Evolutionary conservation across 2,888 invertebrate genomes (phyloP).

Genomic region (Stenoptilia bipunctidactyla): DNA sequence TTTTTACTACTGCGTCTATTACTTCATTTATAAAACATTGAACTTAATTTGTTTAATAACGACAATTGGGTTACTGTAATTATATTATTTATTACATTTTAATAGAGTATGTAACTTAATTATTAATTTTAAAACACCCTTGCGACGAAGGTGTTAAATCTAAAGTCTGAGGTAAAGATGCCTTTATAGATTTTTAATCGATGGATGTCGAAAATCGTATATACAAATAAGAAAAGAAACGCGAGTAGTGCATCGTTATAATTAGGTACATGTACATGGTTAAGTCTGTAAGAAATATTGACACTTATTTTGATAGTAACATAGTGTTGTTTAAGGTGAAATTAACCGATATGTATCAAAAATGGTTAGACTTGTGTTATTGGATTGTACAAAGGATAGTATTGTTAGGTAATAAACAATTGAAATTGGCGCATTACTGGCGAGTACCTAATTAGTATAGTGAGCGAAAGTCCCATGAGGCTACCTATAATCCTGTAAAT

Average conservation of each 20-base stretch:
- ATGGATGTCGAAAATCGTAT: slow-evolving; percentile 52
- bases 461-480: slow-evolving; percentile 59
- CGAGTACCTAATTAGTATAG: slow-evolving; percentile 71
- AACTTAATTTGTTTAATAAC: slow-evolving; percentile 13
- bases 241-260: slow-evolving; percentile 59
- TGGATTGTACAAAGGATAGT: slow-evolving; percentile 69
- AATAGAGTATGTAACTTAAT: neutral
- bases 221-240: slow-evolving; percentile 41
- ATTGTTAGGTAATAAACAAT: slow-evolving; percentile 59
- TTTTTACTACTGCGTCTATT: neutral
- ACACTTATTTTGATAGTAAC: slow-evolving; percentile 65
- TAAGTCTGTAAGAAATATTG: slow-evolving; percentile 61
- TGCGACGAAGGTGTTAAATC: slow-evolving; percentile 62
- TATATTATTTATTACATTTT: slow-evolving; percentile 21
- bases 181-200: slow-evolving; percentile 69
- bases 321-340: slow-evolving; percentile 52
- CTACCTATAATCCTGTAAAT: slow-evolving; percentile 53
- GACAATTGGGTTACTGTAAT: slow-evolving; percentile 52
- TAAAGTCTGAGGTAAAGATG: slow-evolving; percentile 72
- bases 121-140: slow-evolving; percentile 54
- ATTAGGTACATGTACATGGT: slow-evolving; percentile 43
- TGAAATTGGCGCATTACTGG: slow-evolving; percentile 71
- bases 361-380: slow-evolving; percentile 54
- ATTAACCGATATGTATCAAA: slow-evolving; percentile 60
- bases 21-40: neutral